Evolutionary conservation across 2,113 vertebrate species (phyloP).

Genomic region (Struthio camelus): DNA sequence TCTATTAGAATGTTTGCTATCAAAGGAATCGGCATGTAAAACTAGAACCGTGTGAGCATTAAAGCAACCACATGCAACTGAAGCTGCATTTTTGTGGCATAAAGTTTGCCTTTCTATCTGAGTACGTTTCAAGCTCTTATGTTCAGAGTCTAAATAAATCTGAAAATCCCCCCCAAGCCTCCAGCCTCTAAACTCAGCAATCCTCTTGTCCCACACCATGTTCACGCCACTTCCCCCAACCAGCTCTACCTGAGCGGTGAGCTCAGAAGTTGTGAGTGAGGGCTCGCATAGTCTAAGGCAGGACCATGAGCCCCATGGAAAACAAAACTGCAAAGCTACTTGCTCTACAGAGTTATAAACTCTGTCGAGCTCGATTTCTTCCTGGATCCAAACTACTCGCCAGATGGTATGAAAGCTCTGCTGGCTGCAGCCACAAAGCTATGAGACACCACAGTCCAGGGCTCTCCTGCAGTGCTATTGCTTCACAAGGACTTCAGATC

Average conservation of each 20-base stretch:
- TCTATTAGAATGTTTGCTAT: not conserved
- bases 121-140: not conserved
- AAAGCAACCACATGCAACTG: not conserved
- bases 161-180: not conserved
- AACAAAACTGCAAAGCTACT: not conserved
- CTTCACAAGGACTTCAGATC: not conserved
- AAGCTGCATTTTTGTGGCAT: conserved; percentile 23
- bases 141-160: not conserved
- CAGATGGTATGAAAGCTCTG: not conserved
- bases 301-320: not conserved
- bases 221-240: not conserved
- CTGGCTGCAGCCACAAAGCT: not conserved
- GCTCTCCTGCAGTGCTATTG: not conserved
- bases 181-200: not conserved
- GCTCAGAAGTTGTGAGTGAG: not conserved
- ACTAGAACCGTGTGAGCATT: conserved; percentile 44
- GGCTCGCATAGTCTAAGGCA: fast-evolving
- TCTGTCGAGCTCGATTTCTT: not conserved
- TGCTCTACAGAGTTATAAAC: not conserved
- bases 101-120: not conserved
- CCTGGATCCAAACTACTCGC: not conserved
- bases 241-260: not conserved
- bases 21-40: conserved; percentile 27
- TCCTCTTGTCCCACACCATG: not conserved
- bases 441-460: fast-evolving